Base-by-base conservation (phyloP, 2,113 vertebrate species). In the cattle (Bos taurus) region DNA sequence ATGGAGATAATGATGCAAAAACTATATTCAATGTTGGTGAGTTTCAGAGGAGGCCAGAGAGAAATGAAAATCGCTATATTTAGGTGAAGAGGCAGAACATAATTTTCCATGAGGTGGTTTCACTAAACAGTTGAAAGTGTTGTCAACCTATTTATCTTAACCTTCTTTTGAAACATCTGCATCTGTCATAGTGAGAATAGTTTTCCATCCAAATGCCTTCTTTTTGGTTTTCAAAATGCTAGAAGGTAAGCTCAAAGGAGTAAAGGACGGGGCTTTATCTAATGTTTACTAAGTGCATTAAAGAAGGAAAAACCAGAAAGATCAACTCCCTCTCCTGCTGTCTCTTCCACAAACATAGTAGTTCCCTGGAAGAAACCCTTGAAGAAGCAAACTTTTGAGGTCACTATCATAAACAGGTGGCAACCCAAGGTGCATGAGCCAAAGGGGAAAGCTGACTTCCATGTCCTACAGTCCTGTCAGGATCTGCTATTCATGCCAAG, bases 1-100 rank as follows among this genome's bases (percentile, higher is more conserved):
- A n/a, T 54, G 19, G 62, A 77, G 78, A 97, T 97, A 97, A 97
- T 0, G 3, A 97, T 80, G 28, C 60, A 95, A 94, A 97, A 97
- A 85, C 91, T 95, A 89, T 91, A 57, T 81, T 91, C 71, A 43
- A 6, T 15, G 30, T 28, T 64, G 89, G 59, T 30, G 82, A 82
- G 82, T 90, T 94, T 48, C 46, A 94, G 26, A 84, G 50, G 21
- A 52, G 25, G n/a, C 64, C 60, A 77, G 48, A 78, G 43, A 90
- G n/a, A 97, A 96, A 74, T 23, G 2, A n/a, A 96, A 98, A 97
- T 74, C 16, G 1, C 77, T 81, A 10, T 88, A 52, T 82, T 92
- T 94, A 90, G 82, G 36, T n/a, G 13, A 93, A 80, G 84, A 93
- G 26, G 36, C 15, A 36, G 78, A 91, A 21, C 12, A 50, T 40